These are phyloP conservation scores for Macrophya alboannulata DNA, from an alignment of 2,888 invertebrate species.

Conservation along the genomic window DNA sequence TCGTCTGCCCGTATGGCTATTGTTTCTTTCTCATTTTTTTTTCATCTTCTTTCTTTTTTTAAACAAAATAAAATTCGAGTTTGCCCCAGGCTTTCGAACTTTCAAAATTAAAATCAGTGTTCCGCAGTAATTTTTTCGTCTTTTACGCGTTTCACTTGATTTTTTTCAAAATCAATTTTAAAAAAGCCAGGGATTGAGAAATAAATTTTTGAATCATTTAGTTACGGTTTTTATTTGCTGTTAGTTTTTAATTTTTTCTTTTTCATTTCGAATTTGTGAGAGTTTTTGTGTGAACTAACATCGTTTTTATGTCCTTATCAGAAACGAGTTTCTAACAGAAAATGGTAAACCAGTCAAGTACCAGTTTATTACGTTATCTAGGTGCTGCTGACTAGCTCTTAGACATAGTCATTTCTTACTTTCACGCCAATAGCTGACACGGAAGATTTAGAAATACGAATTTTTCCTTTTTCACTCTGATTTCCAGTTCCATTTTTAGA, in stretches of 20 bases:
- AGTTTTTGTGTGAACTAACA: background rate
- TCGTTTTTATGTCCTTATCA: background rate
- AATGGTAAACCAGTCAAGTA: slow-evolving; percentile 29
- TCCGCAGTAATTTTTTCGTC: background rate
- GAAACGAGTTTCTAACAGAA: slow-evolving; percentile 25
- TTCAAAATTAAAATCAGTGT: background rate
- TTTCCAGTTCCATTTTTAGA: slow-evolving; percentile 47
- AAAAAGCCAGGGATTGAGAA: background rate
- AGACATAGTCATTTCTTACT: slow-evolving; percentile 51
- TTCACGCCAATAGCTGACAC: slow-evolving; percentile 43
- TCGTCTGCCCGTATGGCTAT: slow-evolving; percentile 5
- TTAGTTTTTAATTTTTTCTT: too few species aligned
- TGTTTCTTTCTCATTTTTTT: background rate
- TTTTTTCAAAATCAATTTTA: background rate
- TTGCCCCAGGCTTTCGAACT: background rate
- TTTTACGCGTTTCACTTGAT: background rate
- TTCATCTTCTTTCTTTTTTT: background rate
- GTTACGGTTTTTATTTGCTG: too few species aligned
- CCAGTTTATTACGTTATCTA: slow-evolving; percentile 50
- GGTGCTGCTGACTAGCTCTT: slow-evolving; percentile 13
- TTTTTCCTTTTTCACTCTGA: slow-evolving; percentile 33
- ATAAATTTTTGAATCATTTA: too few species aligned
- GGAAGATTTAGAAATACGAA: background rate
- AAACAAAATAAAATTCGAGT: background rate
- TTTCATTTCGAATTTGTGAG: background rate